Evolutionary conservation across 2,888 invertebrate genomes (phyloP).

Genomic region (Villa cingulata): DNA sequence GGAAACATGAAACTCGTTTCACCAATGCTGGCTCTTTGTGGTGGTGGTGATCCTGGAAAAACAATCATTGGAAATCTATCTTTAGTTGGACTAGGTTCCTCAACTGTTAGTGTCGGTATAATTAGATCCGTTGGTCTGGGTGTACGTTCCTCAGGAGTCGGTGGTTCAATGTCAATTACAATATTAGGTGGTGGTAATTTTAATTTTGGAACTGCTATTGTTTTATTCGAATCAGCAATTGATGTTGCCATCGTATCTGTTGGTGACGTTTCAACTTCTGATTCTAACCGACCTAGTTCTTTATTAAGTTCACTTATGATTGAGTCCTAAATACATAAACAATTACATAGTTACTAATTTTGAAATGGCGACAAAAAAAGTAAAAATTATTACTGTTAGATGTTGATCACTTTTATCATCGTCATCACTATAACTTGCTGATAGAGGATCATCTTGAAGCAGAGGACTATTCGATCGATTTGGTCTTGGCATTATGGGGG

Average conservation of each 20-base stretch:
- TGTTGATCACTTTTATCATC: slow-evolving; percentile 27
- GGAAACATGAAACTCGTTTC: slow-evolving; percentile 33
- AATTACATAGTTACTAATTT: not conserved
- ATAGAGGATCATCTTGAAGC: slow-evolving; percentile 24
- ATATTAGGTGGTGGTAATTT: slow-evolving; percentile 13
- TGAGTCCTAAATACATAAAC: not conserved
- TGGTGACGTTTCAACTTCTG: slow-evolving; percentile 20
- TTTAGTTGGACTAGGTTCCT: slow-evolving; percentile 56
- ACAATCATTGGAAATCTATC: slow-evolving; percentile 36
- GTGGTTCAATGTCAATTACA: slow-evolving; percentile 26
- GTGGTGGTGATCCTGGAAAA: slow-evolving; percentile 45
- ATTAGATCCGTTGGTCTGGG: slow-evolving; percentile 38
- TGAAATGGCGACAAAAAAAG: not conserved
- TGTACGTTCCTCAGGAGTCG: slow-evolving; percentile 17
- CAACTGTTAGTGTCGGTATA: slow-evolving; percentile 51
- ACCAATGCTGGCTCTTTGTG: slow-evolving; percentile 36
- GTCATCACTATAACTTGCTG: slow-evolving; percentile 36
- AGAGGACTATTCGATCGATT: slow-evolving; percentile 25
- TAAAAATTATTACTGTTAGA: slow-evolving; percentile 15
- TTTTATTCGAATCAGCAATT: slow-evolving; percentile 18
- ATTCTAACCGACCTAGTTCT: slow-evolving; percentile 14
- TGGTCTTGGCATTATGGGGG: slow-evolving; percentile 45
- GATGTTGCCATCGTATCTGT: slow-evolving; percentile 22
- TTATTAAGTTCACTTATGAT: slow-evolving; percentile 10
- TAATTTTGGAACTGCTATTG: not conserved